A percentile compares a stretch with the other conserved stretches of the same genome.
phyloP scores from a whole-genome alignment of 1,140 invertebrate genomes.

The Plectrocnemia conspersa region DNA sequence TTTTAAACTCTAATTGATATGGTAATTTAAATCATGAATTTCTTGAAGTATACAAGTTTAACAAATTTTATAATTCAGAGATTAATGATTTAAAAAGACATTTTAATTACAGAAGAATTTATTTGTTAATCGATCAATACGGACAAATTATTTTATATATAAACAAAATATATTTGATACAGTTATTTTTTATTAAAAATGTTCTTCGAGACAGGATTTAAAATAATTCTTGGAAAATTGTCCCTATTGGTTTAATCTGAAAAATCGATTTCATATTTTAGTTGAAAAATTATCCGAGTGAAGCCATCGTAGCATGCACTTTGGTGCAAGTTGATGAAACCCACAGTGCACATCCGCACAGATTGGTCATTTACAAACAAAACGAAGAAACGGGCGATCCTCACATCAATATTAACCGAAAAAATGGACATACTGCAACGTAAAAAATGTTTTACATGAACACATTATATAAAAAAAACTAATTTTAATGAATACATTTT shows the following conservation, averaged over 20 bases:
- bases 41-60: too few species aligned
- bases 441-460: conserved; percentile 1
- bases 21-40: too few species aligned
- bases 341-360: conserved; percentile 42
- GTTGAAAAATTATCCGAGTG: conserved; percentile 41
- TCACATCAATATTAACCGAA: conserved; percentile 52
- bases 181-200: not conserved
- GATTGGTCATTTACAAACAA: conserved; percentile 41
- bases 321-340: conserved; percentile 40
- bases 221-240: not conserved
- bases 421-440: conserved; percentile 53
- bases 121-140: too few species aligned
- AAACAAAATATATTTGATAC: conserved; percentile 9
- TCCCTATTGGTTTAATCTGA: too few species aligned
- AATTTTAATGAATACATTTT: conserved; percentile 11
- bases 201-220: not conserved
- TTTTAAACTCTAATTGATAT: too few species aligned
- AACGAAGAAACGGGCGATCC: conserved; percentile 51
- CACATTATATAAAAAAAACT: not conserved
- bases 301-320: conserved; percentile 41
- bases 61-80: too few species aligned
- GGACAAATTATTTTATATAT: not conserved
- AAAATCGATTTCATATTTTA: conserved; percentile 37
- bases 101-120: not conserved
- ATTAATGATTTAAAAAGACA: conserved; percentile 5